Percentiles rank a stretch among this genome's conserved stretches.
Conservation (phyloP, 2,113 vertebrate species). For the Verasper variegatus region DNA sequence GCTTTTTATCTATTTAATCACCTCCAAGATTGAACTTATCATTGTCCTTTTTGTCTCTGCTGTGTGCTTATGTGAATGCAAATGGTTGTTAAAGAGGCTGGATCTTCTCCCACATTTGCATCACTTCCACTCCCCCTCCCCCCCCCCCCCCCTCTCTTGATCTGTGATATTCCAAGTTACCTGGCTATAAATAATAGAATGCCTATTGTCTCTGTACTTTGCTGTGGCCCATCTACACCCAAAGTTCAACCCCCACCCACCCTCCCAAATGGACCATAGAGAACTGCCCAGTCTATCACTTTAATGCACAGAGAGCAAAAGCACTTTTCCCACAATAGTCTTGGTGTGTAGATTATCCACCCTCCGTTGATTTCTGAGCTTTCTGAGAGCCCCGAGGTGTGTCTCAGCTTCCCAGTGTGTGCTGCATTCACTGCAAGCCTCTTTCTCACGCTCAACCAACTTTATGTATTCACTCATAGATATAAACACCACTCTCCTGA, state of each 20-base stretch:
- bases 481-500: constrained; percentile 63
- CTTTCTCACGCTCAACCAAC: constrained; percentile 75
- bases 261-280: constrained; percentile 58
- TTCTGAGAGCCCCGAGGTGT: constrained; percentile 65
- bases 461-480: constrained; percentile 72
- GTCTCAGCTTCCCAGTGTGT: constrained; percentile 67
- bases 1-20: constrained; percentile 42
- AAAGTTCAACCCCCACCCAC: constrained; percentile 24
- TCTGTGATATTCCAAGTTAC: constrained; percentile 22
- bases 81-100: constrained; percentile 79
- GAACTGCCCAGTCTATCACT: constrained; percentile 62
- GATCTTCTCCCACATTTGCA: constrained; percentile 64
- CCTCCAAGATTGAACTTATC: constrained; percentile 21
- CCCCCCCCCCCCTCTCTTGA: neutral
- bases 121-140: neutral
- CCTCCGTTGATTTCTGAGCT: constrained; percentile 71
- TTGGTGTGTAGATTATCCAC: constrained; percentile 74
- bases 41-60: constrained; percentile 4
- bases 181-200: neutral
- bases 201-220: constrained; percentile 23
- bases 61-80: constrained; percentile 14
- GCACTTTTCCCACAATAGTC: constrained; percentile 74
- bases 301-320: constrained; percentile 56
- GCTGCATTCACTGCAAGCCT: constrained; percentile 45
- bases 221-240: constrained; percentile 28